phyloP scores from a whole-genome alignment of 2,113 vertebrate species.

The Synodontis membranacea region DNA sequence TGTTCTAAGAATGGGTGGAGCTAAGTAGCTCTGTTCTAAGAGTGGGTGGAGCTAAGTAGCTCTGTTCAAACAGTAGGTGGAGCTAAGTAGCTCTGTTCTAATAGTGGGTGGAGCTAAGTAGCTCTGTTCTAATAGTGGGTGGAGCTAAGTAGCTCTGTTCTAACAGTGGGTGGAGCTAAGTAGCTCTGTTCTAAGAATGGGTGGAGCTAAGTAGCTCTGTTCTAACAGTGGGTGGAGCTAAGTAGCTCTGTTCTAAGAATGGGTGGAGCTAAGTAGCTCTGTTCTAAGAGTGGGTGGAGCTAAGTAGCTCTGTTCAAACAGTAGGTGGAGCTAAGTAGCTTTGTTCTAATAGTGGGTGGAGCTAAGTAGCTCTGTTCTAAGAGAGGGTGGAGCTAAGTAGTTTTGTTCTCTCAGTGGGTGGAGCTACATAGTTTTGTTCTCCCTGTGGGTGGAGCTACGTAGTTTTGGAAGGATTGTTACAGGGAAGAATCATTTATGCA shows the following conservation, averaged over 20 bases:
- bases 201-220: no score
- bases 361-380: neutral
- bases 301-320: neutral
- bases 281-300: neutral
- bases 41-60: no score
- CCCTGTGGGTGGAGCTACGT: neutral
- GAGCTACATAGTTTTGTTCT: neutral
- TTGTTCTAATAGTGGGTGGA: neutral
- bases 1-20: no score
- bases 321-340: neutral
- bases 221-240: no score
- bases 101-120: neutral
- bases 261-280: no score
- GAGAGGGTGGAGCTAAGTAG: neutral
- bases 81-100: neutral
- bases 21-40: no score
- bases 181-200: neutral
- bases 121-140: neutral
- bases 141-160: neutral
- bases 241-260: no score
- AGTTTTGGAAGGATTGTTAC: neutral
- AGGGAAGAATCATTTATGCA: neutral
- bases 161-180: neutral
- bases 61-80: neutral
- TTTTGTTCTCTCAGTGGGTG: neutral